Conservation (phyloP, 2,113 vertebrate species). For the Naja naja region DNA sequence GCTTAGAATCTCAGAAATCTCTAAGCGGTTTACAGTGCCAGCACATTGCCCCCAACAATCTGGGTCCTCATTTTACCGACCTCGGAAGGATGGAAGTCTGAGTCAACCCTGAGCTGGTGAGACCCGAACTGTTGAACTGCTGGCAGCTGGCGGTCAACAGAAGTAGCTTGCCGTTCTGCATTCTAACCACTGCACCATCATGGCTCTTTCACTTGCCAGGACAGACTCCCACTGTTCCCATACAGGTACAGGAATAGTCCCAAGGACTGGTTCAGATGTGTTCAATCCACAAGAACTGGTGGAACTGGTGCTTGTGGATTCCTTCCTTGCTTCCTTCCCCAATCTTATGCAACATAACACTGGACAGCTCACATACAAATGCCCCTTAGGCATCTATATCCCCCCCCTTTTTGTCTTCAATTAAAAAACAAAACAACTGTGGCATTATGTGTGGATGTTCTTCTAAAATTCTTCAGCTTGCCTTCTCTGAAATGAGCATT, state of each 20-base stretch:
- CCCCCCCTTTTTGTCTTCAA: background rate
- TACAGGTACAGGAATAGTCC: background rate
- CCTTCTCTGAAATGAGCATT: background rate
- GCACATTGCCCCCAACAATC: too few relatives aligned
- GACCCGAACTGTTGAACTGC: too few relatives aligned
- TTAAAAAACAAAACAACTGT: background rate
- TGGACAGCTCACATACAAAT: background rate
- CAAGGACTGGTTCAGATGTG: background rate
- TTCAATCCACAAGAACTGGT: background rate
- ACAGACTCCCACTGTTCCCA: background rate
- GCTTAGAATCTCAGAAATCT: background rate
- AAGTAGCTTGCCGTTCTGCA: too few relatives aligned
- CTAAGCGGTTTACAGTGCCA: too few relatives aligned
- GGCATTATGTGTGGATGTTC: background rate
- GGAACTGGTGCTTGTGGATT: background rate
- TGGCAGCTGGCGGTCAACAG: too few relatives aligned
- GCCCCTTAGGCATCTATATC: background rate
- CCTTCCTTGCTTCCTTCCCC: background rate
- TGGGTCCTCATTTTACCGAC: too few relatives aligned
- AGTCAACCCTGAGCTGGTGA: too few relatives aligned
- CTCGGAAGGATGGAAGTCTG: too few relatives aligned
- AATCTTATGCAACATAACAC: background rate
- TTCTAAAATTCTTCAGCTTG: background rate
- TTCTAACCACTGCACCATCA: too few relatives aligned
- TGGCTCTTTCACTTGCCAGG: background rate